These are phyloP conservation scores for Ennomos erosarius DNA, from an alignment of 2,888 invertebrate genomes.

Conservation along the genomic window DNA sequence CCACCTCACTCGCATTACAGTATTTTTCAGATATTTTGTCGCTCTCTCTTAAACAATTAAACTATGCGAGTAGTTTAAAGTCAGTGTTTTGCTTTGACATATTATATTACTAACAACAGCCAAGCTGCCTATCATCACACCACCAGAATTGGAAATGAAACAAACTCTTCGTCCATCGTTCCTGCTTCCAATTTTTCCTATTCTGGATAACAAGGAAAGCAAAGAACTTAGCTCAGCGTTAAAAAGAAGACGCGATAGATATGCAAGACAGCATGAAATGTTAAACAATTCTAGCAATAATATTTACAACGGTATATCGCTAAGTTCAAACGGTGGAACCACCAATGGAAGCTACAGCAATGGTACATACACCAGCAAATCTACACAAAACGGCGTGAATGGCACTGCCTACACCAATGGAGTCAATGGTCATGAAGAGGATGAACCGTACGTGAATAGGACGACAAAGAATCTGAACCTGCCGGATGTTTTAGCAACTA, in stretches of 20 bases:
- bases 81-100: conserved; percentile 12
- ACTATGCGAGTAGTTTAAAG: background rate
- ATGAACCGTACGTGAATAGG: conserved; percentile 51
- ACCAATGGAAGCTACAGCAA: conserved; percentile 53
- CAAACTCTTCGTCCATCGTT: conserved; percentile 48
- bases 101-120: conserved; percentile 70
- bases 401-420: conserved; percentile 30
- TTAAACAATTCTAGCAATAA: conserved; percentile 63
- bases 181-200: conserved; percentile 61
- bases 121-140: conserved; percentile 57
- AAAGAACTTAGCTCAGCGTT: conserved; percentile 93
- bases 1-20: too few species aligned
- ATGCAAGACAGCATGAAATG: conserved; percentile 91
- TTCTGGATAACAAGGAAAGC: conserved; percentile 71
- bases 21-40: too few species aligned
- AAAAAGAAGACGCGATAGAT: conserved; percentile 91
- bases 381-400: background rate
- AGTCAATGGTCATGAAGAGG: conserved; percentile 55
- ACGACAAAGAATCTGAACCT: conserved; percentile 56
- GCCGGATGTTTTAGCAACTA: conserved; percentile 66
- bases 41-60: background rate
- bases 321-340: conserved; percentile 46
- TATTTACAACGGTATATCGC: conserved; percentile 59
- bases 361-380: conserved; percentile 33
- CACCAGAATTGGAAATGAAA: conserved; percentile 58